Conservation (phyloP, 1,140 invertebrate genomes). For the Caerostris extrusa region DNA sequence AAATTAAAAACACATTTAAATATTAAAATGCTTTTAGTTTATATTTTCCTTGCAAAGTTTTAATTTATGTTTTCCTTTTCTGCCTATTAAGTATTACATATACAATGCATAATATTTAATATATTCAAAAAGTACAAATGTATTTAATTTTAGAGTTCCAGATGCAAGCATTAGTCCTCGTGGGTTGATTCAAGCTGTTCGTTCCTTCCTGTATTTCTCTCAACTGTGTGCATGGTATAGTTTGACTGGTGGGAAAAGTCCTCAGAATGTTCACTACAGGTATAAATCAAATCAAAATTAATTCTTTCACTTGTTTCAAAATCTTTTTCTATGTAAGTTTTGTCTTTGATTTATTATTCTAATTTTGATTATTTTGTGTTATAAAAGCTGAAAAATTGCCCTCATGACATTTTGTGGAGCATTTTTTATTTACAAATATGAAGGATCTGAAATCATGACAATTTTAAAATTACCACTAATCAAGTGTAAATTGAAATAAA, state of each 20-base stretch:
- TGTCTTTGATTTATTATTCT: too few species aligned
- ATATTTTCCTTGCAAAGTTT: too few species aligned
- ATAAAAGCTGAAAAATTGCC: too few species aligned
- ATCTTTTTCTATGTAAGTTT: neutral
- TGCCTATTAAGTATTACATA: neutral
- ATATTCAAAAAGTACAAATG: neutral
- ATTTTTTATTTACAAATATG: too few species aligned
- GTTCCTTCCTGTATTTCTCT: conserved; percentile 97
- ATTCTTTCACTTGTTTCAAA: neutral
- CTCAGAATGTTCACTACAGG: conserved; percentile 84
- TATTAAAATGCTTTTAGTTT: too few species aligned
- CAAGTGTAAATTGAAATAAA: too few species aligned
- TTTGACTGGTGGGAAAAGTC: conserved; percentile 83
- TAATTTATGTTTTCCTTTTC: too few species aligned
- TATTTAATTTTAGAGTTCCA: conserved; percentile 69
- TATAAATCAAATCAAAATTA: conserved; percentile 63
- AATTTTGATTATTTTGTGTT: too few species aligned
- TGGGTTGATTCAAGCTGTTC: conserved; percentile 93
- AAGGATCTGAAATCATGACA: too few species aligned
- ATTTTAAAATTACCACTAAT: too few species aligned
- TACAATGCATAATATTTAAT: neutral
- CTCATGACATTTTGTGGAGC: too few species aligned
- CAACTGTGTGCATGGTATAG: conserved; percentile 94
- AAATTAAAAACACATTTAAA: too few species aligned
- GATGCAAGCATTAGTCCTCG: conserved; percentile 82